Percentiles rank a stretch among this genome's conserved stretches.
phyloP scores from a whole-genome alignment of 1,140 invertebrate genomes.

The Lepidurus couesii region DNA sequence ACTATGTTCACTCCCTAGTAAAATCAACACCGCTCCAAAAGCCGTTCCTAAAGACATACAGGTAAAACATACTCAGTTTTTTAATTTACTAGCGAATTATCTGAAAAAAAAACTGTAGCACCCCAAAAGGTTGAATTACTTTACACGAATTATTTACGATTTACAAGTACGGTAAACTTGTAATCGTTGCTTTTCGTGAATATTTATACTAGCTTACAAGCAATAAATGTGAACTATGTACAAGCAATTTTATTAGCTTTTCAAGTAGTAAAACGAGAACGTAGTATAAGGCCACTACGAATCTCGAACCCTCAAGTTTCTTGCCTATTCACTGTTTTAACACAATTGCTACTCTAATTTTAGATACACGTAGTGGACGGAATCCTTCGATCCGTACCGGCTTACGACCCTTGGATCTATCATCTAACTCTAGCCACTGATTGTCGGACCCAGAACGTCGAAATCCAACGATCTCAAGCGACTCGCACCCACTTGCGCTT shows the following conservation, averaged over 20 bases:
- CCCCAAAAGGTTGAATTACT: background rate
- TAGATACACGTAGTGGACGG: background rate
- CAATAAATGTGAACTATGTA: background rate
- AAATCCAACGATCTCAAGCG: slow-evolving; percentile 14
- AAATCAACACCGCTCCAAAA: background rate
- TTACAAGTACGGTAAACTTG: background rate
- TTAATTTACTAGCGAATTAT: background rate
- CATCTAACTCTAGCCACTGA: slow-evolving; percentile 24
- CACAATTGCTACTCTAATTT: background rate
- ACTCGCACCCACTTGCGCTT: slow-evolving; percentile 29
- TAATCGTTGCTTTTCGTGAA: too few relatives aligned
- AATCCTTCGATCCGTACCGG: background rate
- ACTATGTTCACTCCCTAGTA: background rate
- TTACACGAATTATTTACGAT: background rate
- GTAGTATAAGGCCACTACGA: background rate
- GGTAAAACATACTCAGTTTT: background rate
- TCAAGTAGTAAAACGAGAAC: background rate
- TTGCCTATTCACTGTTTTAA: background rate
- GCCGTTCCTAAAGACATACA: background rate
- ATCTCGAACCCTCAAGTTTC: background rate
- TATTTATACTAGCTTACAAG: background rate
- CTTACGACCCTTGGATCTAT: slow-evolving; percentile 5
- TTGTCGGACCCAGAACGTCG: slow-evolving; percentile 32
- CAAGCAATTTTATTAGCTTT: background rate
- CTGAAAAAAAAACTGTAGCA: background rate